Conservation (phyloP, 2,888 invertebrate genomes). For the Platypus cylindrus region DNA sequence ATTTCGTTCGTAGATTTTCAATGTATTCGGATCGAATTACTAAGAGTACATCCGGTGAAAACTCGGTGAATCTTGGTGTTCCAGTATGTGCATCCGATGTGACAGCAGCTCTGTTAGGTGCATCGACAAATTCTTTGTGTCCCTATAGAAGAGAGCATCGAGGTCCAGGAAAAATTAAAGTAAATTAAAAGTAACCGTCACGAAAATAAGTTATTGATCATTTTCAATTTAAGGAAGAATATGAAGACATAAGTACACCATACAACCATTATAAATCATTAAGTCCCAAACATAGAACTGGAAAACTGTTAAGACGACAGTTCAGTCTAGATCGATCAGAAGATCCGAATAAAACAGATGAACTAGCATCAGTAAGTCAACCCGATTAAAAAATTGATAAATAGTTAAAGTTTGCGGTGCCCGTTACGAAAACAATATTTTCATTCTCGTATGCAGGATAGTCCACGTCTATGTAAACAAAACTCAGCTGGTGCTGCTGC, state of each 20-base stretch:
- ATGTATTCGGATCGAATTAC: conserved; percentile 28
- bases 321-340: conserved; percentile 59
- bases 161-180: conserved; percentile 11
- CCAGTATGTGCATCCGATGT: conserved; percentile 42
- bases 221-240: conserved; percentile 32
- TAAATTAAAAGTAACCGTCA: conserved; percentile 1
- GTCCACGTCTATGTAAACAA: conserved; percentile 46
- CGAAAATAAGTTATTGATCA: not conserved
- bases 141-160: conserved; percentile 24
- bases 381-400: too few relatives aligned
- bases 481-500: conserved; percentile 57
- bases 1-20: not conserved
- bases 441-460: conserved; percentile 25
- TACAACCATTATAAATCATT: conserved; percentile 64
- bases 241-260: conserved; percentile 56
- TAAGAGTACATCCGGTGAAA: conserved; percentile 38
- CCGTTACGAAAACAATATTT: too few relatives aligned
- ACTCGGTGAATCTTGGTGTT: conserved; percentile 34
- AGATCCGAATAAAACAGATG: conserved; percentile 31
- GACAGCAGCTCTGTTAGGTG: conserved; percentile 40
- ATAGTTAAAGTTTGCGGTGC: too few relatives aligned
- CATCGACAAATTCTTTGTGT: conserved; percentile 39
- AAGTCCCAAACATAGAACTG: conserved; percentile 41
- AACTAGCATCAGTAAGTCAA: too few relatives aligned
- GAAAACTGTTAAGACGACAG: conserved; percentile 46